Conservation (phyloP, 2,888 invertebrate genomes). For the Cephus spinipes region DNA sequence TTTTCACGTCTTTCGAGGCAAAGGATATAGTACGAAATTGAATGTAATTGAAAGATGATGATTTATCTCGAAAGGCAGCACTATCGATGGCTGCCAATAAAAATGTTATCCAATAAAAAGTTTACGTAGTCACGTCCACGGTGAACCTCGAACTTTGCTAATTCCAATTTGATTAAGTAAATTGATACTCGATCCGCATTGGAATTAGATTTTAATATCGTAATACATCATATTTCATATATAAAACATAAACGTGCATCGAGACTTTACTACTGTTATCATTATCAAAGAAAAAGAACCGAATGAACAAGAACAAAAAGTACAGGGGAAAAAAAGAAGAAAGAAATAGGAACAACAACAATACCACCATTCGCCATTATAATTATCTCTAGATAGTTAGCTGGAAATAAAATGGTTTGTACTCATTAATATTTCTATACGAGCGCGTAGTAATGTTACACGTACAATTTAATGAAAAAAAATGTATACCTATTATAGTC, state of each 20-base stretch:
- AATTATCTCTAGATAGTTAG: background rate
- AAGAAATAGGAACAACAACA: constrained; percentile 7
- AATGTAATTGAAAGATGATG: constrained; percentile 5
- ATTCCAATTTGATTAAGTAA: background rate
- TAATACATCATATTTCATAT: background rate
- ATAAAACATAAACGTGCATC: background rate
- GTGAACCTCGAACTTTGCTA: constrained; percentile 2
- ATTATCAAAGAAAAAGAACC: constrained; percentile 9
- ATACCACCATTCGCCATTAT: background rate
- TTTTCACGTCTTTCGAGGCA: background rate
- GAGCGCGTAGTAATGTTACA: background rate
- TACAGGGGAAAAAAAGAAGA: background rate
- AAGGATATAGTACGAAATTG: constrained; percentile 11
- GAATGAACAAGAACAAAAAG: constrained; percentile 6
- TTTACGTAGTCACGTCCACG: constrained; percentile 3
- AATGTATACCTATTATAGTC: constrained; percentile 34
- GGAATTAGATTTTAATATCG: background rate
- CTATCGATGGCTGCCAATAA: background rate
- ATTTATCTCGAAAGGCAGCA: background rate
- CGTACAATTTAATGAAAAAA: constrained; percentile 5
- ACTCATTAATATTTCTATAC: background rate
- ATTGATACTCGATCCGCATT: background rate
- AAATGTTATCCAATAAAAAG: background rate
- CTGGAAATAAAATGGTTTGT: background rate
- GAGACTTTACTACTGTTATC: background rate